Conservation (phyloP, 2,113 vertebrate species). For the Chlorodrepanis virens region DNA sequence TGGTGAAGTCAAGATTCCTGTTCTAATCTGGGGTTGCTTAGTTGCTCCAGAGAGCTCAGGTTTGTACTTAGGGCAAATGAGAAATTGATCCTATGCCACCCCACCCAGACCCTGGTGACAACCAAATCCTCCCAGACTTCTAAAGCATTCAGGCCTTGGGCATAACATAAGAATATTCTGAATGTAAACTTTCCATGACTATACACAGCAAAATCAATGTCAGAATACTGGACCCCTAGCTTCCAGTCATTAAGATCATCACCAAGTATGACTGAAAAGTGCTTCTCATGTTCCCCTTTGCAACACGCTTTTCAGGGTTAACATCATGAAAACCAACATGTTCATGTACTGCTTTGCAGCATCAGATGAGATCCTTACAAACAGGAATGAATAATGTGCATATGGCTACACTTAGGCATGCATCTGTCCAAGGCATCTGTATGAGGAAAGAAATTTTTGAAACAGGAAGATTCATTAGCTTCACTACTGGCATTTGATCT, state of each 20-base stretch:
- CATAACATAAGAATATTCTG: not conserved
- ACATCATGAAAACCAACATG: not conserved
- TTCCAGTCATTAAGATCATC: not conserved
- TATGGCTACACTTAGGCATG: not conserved
- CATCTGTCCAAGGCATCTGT: not conserved
- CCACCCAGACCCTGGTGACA: not conserved
- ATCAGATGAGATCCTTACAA: not conserved
- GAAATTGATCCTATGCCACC: not conserved
- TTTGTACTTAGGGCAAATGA: not conserved
- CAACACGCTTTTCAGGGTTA: not conserved
- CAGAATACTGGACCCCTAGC: not conserved
- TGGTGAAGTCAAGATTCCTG: not conserved
- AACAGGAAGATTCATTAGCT: not conserved
- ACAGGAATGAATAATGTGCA: not conserved
- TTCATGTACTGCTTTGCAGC: not conserved
- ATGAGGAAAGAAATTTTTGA: not conserved
- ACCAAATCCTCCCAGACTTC: not conserved
- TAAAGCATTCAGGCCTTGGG: not conserved
- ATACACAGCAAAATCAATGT: not conserved
- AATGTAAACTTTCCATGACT: not conserved
- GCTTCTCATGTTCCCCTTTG: not conserved
- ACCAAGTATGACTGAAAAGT: not conserved
- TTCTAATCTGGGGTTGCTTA: not conserved
- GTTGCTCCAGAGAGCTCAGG: not conserved
- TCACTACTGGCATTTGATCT: not conserved